Evolutionary conservation across 2,113 vertebrate species (phyloP).

Genomic region (Prunella fulvescens): DNA sequence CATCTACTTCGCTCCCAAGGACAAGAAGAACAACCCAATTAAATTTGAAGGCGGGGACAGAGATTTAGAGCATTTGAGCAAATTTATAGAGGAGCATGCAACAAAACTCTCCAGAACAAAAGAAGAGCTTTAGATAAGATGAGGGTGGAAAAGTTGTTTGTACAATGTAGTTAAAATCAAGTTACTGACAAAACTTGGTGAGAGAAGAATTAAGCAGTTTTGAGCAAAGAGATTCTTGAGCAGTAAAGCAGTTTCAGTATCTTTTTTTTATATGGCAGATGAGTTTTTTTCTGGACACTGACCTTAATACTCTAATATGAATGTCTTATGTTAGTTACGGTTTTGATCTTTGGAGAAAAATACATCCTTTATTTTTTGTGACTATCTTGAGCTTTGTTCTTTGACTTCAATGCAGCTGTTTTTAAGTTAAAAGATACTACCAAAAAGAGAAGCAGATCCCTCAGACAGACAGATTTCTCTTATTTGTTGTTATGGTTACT

Average conservation of each 20-base stretch:
- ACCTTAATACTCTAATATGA: slow-evolving; percentile 49
- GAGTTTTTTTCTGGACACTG: slow-evolving; percentile 61
- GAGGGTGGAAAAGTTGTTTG: background rate
- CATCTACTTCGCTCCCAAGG: slow-evolving; percentile 89
- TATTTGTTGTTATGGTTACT: background rate
- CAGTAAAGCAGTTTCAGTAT: slow-evolving; percentile 2
- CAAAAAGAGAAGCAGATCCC: slow-evolving; percentile 5
- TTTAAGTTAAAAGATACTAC: slow-evolving; percentile 47
- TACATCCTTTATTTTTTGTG: slow-evolving; percentile 75
- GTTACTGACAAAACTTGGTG: slow-evolving; percentile 1
- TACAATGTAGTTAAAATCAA: background rate
- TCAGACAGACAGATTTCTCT: background rate
- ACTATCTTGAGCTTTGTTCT: slow-evolving; percentile 57
- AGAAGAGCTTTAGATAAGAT: slow-evolving; percentile 85
- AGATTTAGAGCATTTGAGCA: slow-evolving; percentile 88
- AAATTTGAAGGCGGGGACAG: slow-evolving; percentile 86
- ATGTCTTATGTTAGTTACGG: slow-evolving; percentile 49
- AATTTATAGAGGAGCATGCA: slow-evolving; percentile 88
- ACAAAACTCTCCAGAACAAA: slow-evolving; percentile 78
- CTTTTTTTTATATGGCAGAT: slow-evolving; percentile 32
- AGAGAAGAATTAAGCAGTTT: background rate
- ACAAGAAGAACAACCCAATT: slow-evolving; percentile 87
- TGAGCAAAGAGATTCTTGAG: background rate
- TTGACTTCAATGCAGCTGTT: background rate
- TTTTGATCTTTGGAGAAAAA: slow-evolving; percentile 68